Percentiles rank a stretch among this genome's conserved stretches.
Conservation (phyloP, 2,113 vertebrate species). For the Macquaria australasica region DNA sequence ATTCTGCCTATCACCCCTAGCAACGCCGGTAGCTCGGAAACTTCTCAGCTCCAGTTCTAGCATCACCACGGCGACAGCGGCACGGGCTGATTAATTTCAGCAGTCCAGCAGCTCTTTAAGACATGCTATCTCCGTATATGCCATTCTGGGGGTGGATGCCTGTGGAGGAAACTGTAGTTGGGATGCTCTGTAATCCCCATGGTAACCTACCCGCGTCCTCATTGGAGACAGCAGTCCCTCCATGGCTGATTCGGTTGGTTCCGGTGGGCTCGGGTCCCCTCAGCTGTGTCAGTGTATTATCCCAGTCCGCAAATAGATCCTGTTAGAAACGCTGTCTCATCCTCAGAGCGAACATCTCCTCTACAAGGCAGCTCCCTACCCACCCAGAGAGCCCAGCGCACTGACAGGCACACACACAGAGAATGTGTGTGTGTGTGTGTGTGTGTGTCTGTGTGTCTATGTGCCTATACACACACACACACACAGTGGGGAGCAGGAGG, state of each 20-base stretch:
- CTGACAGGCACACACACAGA: constrained; percentile 70
- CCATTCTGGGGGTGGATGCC: constrained; percentile 31
- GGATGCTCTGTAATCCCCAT: constrained; percentile 62
- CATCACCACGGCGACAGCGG: constrained; percentile 66
- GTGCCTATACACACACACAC: constrained; percentile 27
- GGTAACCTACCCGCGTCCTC: constrained; percentile 85
- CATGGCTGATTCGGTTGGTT: constrained; percentile 80
- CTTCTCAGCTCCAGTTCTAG: constrained; percentile 61
- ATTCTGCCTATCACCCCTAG: constrained; percentile 70
- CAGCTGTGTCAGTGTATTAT: constrained; percentile 69
- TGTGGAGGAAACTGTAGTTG: constrained; percentile 30
- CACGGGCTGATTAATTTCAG: constrained; percentile 46
- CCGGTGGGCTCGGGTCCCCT: constrained; percentile 64
- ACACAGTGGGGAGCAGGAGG: constrained; percentile 57
- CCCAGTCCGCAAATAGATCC: constrained; percentile 78
- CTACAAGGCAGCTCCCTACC: constrained; percentile 70
- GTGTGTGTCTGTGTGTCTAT: constrained; percentile 28
- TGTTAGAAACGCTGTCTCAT: constrained; percentile 84
- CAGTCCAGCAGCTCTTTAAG: constrained; percentile 23
- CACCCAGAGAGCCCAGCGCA: constrained; percentile 71
- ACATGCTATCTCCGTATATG: constrained; percentile 21
- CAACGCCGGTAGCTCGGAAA: constrained; percentile 70
- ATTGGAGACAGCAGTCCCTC: constrained; percentile 87
- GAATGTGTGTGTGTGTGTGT: constrained; percentile 48
- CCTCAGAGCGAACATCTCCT: constrained; percentile 76